Evolutionary conservation across 30 jellyfish, hydroid and myxozoan species (phyloP), one percentile per base, ranked within the genome.

Genomic region (Phacellophora camtschatica): DNA sequence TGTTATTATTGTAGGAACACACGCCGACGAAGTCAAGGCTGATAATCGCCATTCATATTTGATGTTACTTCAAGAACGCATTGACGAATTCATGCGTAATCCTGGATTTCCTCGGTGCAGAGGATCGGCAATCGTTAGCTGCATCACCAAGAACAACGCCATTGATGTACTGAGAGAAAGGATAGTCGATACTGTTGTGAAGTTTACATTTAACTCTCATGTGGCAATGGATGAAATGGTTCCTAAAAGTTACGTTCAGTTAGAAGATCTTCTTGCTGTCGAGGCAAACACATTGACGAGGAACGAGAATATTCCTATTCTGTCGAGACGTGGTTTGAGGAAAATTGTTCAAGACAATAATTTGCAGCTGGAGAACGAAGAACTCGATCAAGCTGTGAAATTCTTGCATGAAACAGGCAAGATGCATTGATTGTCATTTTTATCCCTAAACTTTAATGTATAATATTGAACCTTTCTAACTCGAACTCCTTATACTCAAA

Each of bases 1-100:
- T 51, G 97, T 85, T 42, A 70, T 93, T 3, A 37, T 93, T 6
- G 99, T 93, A 33, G 99, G 99, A 2, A 86, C 99, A 15, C 96
- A 93, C 65, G 96, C 96, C 3, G 99, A 93, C 71, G 48, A 56
- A 28, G 42, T 87, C 13, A 66, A 66, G 46, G 24, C 71, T 3
- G 88, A 73, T 12, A 43, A 73, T 32, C 31, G 67, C 49, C 7
- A 62, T 18, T 83, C 48, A 28, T 68, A 49, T 51, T 59, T 75
- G 32, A 27, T 46, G 27, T 30, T 53, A 19, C 71, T 85, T 29
- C 61, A 35, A 42, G 70, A 30, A 0, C 1, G 59, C 75, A 66
- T 81, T 20, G 59, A 72, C 4, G 74, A 70, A 23, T 93, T 79
- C 84, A 58, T 86, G 68, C 11, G 53, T 11, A 77, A 84, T 22